Base-by-base conservation (phyloP, 2,113 vertebrate genomes). In the Galemys pyrenaicus region DNA sequence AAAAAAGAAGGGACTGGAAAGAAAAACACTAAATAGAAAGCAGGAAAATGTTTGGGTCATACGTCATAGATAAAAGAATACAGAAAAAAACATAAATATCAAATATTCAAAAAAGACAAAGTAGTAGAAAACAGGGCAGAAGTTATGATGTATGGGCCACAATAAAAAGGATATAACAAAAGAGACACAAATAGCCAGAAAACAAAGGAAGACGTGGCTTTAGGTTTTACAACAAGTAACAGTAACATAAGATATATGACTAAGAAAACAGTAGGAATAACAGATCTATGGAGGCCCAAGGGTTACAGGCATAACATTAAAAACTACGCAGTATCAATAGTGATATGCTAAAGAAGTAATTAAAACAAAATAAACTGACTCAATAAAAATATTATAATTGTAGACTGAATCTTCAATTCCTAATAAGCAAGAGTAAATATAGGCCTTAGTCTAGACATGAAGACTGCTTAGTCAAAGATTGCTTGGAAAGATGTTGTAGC, bases 351-450 rank as follows among this genome's bases (percentile, higher is more conserved):
- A 86, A 80, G 75, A 62, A 17, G 12, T n/a, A n/a, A n/a, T n/a
- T 67, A 81, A 74, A 91, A 58, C 91, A 67, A 64, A 80, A 41
- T n/a, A 71, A 74, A 91, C 56, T 58, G 24, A 35, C 26, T 7
- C 32, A 51, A 62, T 51, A 54, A 56, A 49, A 81, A 75, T 41
- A 39, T 49, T 28, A 51, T 26, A 60, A n/a, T 11, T n/a, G 39
- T 60, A 64, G n/a, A 67, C 56, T 67, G 65, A 15, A 81, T 58
- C 49, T 75, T 94, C 22, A 81, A 81, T 41, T 49, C 39, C 58
- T 58, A n/a, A 28, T 2, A 30, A 28, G 4, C 12, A 70, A n/a
- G 37, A 13, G 9, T n/a, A 51, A 94, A 81, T 6, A 35, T 4
- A 35, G 7, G 44, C n/a, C 41, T 75, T 24, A 41, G 39, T n/a